Evolutionary conservation across 2,888 invertebrate species (phyloP).

Genomic region (Leptinotarsa tumamoca): DNA sequence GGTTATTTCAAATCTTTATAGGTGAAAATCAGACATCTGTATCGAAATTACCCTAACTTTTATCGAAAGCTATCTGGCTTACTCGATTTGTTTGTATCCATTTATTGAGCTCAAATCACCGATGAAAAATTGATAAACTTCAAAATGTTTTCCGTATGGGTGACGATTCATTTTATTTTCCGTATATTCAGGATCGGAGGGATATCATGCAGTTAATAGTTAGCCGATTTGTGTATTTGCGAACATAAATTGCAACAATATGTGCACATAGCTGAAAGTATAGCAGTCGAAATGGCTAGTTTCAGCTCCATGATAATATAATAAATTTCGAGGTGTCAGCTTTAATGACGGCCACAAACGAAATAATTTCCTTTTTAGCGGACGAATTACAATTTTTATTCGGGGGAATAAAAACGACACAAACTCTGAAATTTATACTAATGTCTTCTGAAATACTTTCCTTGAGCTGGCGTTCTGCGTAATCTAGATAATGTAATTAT

Average conservation of each 20-base stretch:
- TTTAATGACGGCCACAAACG: conserved; percentile 25
- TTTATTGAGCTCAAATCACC: neutral
- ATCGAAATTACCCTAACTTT: no score
- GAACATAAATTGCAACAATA: conserved; percentile 18
- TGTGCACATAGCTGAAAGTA: conserved; percentile 12
- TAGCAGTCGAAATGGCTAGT: conserved; percentile 15
- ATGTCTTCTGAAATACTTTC: conserved; percentile 7
- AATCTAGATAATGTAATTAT: conserved; percentile 13
- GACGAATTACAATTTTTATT: conserved; percentile 11
- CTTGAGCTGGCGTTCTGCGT: conserved; percentile 3
- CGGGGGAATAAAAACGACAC: conserved; percentile 11
- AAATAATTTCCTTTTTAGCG: conserved; percentile 29
- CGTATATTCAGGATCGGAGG: neutral
- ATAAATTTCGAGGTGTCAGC: conserved; percentile 25
- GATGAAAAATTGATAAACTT: neutral
- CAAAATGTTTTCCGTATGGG: neutral
- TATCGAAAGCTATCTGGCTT: no score
- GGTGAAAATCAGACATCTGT: no score
- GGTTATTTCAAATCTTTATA: no score
- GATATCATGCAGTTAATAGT: conserved; percentile 9
- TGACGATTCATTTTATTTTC: conserved; percentile 2
- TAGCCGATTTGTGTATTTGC: conserved; percentile 10
- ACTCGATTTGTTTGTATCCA: neutral
- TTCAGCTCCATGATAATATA: conserved; percentile 15
- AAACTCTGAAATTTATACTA: conserved; percentile 3